Evolutionary conservation across 2,113 vertebrate species (phyloP).

Genomic region (Notechis scutatus): DNA sequence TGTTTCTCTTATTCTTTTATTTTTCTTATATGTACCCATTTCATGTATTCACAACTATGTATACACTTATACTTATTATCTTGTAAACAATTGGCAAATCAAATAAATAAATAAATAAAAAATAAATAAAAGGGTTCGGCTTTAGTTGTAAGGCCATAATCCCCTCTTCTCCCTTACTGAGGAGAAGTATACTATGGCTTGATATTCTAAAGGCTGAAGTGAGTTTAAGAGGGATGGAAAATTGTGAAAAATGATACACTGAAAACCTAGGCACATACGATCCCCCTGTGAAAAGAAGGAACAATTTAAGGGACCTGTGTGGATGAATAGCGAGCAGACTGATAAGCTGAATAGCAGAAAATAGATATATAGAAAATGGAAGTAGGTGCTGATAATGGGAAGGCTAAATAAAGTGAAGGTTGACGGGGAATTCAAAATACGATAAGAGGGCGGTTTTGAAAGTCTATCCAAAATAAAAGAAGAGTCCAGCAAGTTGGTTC

Average conservation of each 20-base stretch:
- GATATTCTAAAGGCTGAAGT: background rate
- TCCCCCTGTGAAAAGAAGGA: background rate
- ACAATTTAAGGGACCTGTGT: background rate
- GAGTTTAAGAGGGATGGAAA: background rate
- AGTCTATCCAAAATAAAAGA: background rate
- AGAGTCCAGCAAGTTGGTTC: background rate
- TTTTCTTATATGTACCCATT: no score
- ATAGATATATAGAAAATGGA: background rate
- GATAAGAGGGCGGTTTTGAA: background rate
- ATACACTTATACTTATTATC: no score
- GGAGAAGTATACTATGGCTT: background rate
- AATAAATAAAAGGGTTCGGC: background rate
- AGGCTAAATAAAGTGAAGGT: background rate
- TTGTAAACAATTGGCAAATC: no score
- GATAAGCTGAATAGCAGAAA: background rate
- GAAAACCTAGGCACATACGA: background rate
- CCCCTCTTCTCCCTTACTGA: background rate
- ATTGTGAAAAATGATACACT: background rate
- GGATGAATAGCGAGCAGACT: background rate
- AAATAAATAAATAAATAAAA: no score
- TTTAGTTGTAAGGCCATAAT: background rate
- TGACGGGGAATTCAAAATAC: background rate
- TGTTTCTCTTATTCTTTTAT: no score
- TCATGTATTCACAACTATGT: no score
- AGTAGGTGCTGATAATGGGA: background rate